Evolutionary conservation across 2,113 vertebrate species (phyloP).

Genomic region (Pycnonotus jocosus): DNA sequence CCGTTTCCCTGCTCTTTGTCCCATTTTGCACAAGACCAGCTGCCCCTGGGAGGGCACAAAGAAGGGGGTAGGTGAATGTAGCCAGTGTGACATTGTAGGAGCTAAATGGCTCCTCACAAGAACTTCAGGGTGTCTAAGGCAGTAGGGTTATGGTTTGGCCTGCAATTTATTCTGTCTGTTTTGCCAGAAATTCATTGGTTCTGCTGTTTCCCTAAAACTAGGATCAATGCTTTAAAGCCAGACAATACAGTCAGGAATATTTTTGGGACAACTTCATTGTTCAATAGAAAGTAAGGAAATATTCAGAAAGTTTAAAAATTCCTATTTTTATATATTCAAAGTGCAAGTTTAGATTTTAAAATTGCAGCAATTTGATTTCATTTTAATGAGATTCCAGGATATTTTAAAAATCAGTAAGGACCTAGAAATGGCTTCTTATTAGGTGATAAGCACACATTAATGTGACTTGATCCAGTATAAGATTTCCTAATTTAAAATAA

Average conservation of each 20-base stretch:
- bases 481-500: slow-evolving; percentile 41
- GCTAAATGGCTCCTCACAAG: background rate
- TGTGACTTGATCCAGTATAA: background rate
- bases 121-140: background rate
- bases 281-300: background rate
- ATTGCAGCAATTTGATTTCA: background rate
- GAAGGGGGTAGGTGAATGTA: background rate
- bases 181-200: background rate
- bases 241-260: background rate
- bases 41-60: background rate
- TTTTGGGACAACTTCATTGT: background rate
- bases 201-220: background rate
- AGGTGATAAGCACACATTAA: slow-evolving; percentile 11
- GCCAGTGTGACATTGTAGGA: background rate
- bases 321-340: background rate
- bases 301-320: background rate
- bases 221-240: background rate
- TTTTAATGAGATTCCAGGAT: background rate
- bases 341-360: background rate
- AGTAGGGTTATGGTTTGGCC: background rate
- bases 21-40: slow-evolving; percentile 22
- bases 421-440: background rate
- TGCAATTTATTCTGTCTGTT: background rate
- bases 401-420: slow-evolving; percentile 1
- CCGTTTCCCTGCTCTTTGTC: slow-evolving; percentile 5